Percentiles rank a stretch among this genome's conserved stretches.
Evolutionary conservation across 2,888 invertebrate genomes (phyloP).

Genomic region (Nomada fucata): DNA sequence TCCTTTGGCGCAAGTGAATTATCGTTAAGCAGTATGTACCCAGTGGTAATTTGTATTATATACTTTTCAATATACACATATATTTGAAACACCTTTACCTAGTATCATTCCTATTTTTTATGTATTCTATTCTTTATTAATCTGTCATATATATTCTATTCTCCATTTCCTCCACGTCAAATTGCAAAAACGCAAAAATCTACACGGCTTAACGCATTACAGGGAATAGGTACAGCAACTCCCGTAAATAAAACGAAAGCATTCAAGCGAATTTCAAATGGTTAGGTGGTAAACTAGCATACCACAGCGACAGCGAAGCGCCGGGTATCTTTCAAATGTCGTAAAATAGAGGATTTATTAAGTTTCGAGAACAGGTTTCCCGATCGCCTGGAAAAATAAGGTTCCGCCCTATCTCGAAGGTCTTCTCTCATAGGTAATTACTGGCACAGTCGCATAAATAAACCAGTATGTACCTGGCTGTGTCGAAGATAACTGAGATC

Average conservation of each 20-base stretch:
- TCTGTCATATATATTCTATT: too few species aligned
- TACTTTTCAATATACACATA: too few species aligned
- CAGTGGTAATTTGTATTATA: too few species aligned
- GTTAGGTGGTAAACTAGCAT: constrained; percentile 8
- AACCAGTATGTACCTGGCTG: constrained; percentile 56
- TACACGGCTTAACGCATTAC: not conserved
- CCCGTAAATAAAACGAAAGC: too few species aligned
- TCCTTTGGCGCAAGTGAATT: too few species aligned
- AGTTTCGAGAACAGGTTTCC: constrained; percentile 76
- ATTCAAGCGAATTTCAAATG: constrained; percentile 9
- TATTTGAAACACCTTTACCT: too few species aligned
- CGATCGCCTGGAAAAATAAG: constrained; percentile 51
- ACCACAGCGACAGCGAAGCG: constrained; percentile 11
- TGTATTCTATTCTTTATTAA: too few species aligned
- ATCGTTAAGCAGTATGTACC: too few species aligned
- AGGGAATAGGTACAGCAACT: not conserved
- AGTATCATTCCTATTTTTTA: too few species aligned
- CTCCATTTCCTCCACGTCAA: too few species aligned
- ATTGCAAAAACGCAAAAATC: too few species aligned
- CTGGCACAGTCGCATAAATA: constrained; percentile 75
- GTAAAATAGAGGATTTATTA: constrained; percentile 61
- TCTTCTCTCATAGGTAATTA: constrained; percentile 76
- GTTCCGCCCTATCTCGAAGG: constrained; percentile 64
- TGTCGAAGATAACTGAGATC: constrained; percentile 58
- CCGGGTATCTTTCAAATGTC: constrained; percentile 40